Percentiles rank a stretch among this genome's conserved stretches.
Conservation (phyloP, 2,113 vertebrate species). For the Crocuta crocuta region DNA sequence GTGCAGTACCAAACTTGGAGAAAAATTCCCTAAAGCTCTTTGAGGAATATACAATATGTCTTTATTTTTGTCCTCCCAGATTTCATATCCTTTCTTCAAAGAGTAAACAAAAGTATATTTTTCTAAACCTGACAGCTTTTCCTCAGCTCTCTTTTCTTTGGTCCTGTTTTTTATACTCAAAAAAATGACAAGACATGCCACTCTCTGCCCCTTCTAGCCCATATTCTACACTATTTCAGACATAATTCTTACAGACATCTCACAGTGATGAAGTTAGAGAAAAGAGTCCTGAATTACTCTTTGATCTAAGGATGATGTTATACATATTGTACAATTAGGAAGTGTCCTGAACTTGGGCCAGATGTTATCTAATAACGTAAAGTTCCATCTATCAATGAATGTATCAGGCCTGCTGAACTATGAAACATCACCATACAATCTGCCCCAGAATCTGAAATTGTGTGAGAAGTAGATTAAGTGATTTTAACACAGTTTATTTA, state of each 20-base stretch:
- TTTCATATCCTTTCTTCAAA: constrained; percentile 32
- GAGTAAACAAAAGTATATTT: background rate
- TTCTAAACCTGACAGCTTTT: constrained; percentile 29
- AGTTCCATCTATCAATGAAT: background rate
- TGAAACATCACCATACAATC: background rate
- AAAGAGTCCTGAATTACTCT: background rate
- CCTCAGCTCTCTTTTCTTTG: constrained; percentile 28
- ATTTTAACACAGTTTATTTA: constrained; percentile 49
- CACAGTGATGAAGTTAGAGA: background rate
- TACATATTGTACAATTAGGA: background rate
- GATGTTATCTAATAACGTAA: background rate
- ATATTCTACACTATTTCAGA: background rate
- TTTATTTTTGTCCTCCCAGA: constrained; percentile 1
- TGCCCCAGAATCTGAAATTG: background rate
- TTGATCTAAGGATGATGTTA: constrained; percentile 12
- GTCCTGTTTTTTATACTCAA: background rate
- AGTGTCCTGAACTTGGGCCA: background rate
- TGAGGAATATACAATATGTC: constrained; percentile 29
- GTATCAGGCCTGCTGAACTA: background rate
- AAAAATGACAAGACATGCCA: background rate
- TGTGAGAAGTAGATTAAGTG: background rate
- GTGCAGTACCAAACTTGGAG: background rate
- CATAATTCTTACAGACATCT: background rate
- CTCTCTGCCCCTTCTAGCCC: background rate
- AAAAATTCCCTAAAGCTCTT: background rate